Conservation (phyloP, 2,888 invertebrate genomes). For the Eilema sororculum region DNA sequence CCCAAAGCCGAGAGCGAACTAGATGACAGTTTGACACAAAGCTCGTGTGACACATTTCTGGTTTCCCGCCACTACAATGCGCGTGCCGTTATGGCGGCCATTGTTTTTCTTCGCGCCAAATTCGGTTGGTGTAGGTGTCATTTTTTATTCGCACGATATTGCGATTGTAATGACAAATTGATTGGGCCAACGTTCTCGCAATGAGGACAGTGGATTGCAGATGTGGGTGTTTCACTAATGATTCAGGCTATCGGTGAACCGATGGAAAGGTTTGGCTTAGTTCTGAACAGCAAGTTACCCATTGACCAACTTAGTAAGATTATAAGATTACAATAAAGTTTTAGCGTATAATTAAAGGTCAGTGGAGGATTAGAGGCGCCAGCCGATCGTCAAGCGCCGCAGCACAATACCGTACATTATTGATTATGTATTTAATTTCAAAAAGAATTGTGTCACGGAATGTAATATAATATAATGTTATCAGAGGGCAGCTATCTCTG, state of each 20-base stretch:
- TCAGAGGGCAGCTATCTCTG: slow-evolving; percentile 66
- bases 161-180: slow-evolving; percentile 83
- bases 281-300: slow-evolving; percentile 57
- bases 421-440: slow-evolving; percentile 51
- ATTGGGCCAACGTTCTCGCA: slow-evolving; percentile 74
- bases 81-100: slow-evolving; percentile 74
- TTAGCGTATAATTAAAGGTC: slow-evolving; percentile 58
- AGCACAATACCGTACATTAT: slow-evolving; percentile 48
- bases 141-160: slow-evolving; percentile 77
- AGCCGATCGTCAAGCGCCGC: slow-evolving; percentile 11
- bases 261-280: slow-evolving; percentile 69
- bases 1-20: slow-evolving; percentile 60
- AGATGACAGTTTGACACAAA: slow-evolving; percentile 60
- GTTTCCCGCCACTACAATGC: slow-evolving; percentile 46
- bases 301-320: slow-evolving; percentile 60
- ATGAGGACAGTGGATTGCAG: slow-evolving; percentile 72
- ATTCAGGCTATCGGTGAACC: slow-evolving; percentile 67
- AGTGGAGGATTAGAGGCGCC: slow-evolving; percentile 43
- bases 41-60: slow-evolving; percentile 60
- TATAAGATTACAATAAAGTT: slow-evolving; percentile 55
- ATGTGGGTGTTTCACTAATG: slow-evolving; percentile 80
- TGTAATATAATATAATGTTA: slow-evolving; percentile 70
- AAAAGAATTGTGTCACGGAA: slow-evolving; percentile 69
- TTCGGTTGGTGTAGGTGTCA: slow-evolving; percentile 75
- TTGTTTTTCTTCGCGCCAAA: slow-evolving; percentile 78